Evolutionary conservation across 2,888 invertebrate species (phyloP), one percentile per base, ranked within the genome.

Genomic region (Tenthredo amoena): DNA sequence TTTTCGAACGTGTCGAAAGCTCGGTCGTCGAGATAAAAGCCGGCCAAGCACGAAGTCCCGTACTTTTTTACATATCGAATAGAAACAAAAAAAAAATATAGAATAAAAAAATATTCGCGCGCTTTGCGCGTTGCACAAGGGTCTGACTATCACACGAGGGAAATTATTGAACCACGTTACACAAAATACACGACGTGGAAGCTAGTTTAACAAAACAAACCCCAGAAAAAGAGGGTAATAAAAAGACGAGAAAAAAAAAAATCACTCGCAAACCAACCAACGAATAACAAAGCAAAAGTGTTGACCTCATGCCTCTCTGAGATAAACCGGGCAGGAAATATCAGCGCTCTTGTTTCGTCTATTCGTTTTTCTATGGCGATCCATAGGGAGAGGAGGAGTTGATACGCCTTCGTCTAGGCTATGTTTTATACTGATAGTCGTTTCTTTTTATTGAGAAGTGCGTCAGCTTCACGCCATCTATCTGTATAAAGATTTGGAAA

Each of bases 1-100:
- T 81, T 81, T 81, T 81, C 40, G 40, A 81, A 62, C 62, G 79
- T 81, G 79, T 81, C 79, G 62, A 62, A 81, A 81, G 79, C 62
- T 62, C 62, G 79, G 21, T 7, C 58, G n/a, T 40, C 34, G 58
- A 62, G 79, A 37, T 58, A 40, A 62, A 81, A 62, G 62, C 79
- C 62, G 40, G 26, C 81, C 37, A 62, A 81, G 81, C 81, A 40
- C 40, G 81, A 37, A 37, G 1, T 62, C 81, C 81, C 15, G 58
- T 40, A 81, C 55, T 21, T 62, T 81, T 62, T 81, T 21, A 37
- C 62, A n/a, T n/a, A 40, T 37, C 50, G 18, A 55, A 47, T 12
- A 74, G 18, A 15, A 77, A 77, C 6, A 47, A 50, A 18, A 76
- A 58, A n/a, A 58, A 6, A 37, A 58, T 58, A 12, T n/a, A 4